A percentile compares a stretch with the other conserved stretches of the same genome.
phyloP scores from a whole-genome alignment of 1,140 invertebrate species.

The Trachymyrmex cornetzi region DNA sequence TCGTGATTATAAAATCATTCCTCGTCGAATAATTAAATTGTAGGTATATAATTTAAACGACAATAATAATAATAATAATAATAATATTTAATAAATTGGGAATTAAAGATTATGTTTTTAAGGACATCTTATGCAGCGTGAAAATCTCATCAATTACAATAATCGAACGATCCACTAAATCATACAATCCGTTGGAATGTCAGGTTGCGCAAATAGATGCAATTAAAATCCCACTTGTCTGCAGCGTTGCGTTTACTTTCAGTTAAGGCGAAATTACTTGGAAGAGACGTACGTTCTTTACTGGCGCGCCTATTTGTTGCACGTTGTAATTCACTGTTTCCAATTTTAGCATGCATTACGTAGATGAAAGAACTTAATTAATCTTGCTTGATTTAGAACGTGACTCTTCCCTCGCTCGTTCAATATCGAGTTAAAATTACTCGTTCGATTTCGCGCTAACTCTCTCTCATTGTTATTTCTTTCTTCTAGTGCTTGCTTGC shows the following conservation, averaged over 20 bases:
- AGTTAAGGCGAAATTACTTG: background rate
- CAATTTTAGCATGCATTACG: background rate
- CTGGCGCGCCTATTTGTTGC: background rate
- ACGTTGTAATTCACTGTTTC: background rate
- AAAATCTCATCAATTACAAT: background rate
- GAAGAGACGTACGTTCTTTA: background rate
- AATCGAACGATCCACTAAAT: background rate
- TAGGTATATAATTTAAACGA: background rate
- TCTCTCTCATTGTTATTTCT: background rate
- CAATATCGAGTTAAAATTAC: background rate
- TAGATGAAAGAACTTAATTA: slow-evolving; percentile 20
- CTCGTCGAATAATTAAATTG: background rate
- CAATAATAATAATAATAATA: background rate
- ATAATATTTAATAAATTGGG: background rate
- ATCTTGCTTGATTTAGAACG: background rate
- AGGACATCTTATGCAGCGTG: too few species aligned
- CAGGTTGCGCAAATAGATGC: background rate
- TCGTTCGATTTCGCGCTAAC: background rate
- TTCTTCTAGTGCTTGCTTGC: background rate
- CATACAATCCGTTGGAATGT: background rate
- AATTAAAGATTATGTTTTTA: background rate
- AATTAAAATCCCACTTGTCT: background rate
- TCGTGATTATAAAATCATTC: background rate
- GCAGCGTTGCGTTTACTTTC: background rate
- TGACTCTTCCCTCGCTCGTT: background rate